These are phyloP conservation scores for Stomatorhinus walkeri DNA, from an alignment of 2,797 vertebrate species.

Conservation along the genomic window DNA sequence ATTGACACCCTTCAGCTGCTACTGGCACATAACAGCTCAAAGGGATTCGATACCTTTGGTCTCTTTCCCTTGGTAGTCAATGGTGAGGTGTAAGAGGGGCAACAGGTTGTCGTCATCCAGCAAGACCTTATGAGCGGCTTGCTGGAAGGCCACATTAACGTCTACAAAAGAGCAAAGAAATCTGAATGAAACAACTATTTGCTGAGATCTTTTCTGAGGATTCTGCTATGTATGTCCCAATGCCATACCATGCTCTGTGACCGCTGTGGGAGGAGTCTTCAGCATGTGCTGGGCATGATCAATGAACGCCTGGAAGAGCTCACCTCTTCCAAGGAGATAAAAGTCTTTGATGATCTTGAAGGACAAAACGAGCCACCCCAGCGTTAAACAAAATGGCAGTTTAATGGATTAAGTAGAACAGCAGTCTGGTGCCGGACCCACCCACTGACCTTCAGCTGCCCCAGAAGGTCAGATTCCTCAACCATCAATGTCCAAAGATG, in stretches of 20 bases:
- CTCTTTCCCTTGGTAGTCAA: slow-evolving; percentile 91
- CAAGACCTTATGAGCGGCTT: slow-evolving; percentile 91
- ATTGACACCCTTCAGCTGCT: not conserved
- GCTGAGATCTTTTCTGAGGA: not conserved
- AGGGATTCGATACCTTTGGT: slow-evolving; percentile 68
- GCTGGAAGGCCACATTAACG: slow-evolving; percentile 94
- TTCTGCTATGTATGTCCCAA: not conserved
- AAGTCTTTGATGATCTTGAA: slow-evolving; percentile 90
- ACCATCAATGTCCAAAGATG: slow-evolving; percentile 98
- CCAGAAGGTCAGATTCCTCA: slow-evolving; percentile 87
- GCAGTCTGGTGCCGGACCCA: not conserved
- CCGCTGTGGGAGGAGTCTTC: slow-evolving; percentile 87
- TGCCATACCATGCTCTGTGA: slow-evolving; percentile 87
- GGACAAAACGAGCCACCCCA: not conserved
- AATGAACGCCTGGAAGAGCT: slow-evolving; percentile 95
- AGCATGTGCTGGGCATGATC: slow-evolving; percentile 95
- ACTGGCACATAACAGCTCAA: not conserved
- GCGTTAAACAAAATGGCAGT: not conserved
- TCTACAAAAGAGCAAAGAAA: slow-evolving; percentile 55
- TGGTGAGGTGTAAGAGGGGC: slow-evolving; percentile 86
- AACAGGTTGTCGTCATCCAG: slow-evolving; percentile 95
- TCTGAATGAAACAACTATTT: not conserved
- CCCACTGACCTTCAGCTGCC: slow-evolving; percentile 83
- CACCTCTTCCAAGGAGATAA: slow-evolving; percentile 89
- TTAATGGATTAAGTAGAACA: not conserved